phyloP scores from a whole-genome alignment of 1,140 invertebrate genomes.

The Watersipora subatra region DNA sequence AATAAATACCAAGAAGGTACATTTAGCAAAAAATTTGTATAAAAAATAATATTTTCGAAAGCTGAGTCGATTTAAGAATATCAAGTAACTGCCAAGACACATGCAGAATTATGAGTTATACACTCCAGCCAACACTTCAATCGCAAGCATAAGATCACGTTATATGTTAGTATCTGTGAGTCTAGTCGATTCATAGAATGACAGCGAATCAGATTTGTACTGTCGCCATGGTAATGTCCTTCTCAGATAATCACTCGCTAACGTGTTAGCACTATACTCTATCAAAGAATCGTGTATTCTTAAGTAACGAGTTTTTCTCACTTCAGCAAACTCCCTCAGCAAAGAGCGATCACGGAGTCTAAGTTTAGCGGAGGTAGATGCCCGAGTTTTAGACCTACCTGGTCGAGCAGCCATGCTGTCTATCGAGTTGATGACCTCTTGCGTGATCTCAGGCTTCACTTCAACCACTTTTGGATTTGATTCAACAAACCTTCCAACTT shows the following conservation, averaged over 20 bases:
- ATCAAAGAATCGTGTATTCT: not conserved
- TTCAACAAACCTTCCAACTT: not conserved
- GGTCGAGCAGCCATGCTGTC: not conserved
- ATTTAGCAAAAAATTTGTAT: too few species aligned
- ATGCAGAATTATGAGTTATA: too few species aligned
- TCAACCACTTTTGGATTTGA: not conserved
- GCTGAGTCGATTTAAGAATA: too few species aligned
- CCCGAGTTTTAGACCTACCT: not conserved
- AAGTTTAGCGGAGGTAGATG: not conserved
- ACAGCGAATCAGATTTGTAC: not conserved
- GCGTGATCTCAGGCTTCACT: not conserved
- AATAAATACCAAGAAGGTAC: too few species aligned
- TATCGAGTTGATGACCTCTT: not conserved
- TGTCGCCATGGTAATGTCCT: not conserved
- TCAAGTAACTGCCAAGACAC: too few species aligned
- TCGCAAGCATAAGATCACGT: too few species aligned
- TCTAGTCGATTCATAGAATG: not conserved
- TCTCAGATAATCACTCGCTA: not conserved
- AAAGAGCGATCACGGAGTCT: not conserved
- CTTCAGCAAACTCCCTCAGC: not conserved
- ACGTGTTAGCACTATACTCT: not conserved
- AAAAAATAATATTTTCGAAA: too few species aligned
- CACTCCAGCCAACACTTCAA: too few species aligned
- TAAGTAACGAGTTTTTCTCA: not conserved
- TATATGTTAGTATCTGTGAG: too few species aligned